Conservation (phyloP, 2,797 vertebrate species). For the Leucoraja ocellata region DNA sequence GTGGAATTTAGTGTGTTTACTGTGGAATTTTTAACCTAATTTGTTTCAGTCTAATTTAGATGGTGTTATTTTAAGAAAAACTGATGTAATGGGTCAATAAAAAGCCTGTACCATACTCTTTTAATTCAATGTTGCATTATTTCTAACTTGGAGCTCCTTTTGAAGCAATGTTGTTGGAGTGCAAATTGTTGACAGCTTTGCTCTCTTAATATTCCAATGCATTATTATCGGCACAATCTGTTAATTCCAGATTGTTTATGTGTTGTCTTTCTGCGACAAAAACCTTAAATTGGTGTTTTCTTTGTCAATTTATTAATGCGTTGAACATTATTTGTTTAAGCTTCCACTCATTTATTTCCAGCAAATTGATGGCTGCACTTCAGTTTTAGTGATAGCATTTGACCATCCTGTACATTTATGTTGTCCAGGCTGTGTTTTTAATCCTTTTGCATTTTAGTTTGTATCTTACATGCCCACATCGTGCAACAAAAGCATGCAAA, state of each 20-base stretch:
- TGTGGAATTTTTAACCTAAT: background rate
- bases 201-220: background rate
- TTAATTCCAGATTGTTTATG: background rate
- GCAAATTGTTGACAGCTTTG: background rate
- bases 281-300: background rate
- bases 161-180: background rate
- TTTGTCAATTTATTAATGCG: background rate
- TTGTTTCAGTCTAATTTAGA: background rate
- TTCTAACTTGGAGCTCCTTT: background rate
- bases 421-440: background rate
- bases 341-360: background rate
- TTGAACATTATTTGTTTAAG: background rate
- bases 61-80: background rate
- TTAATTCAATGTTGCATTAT: background rate
- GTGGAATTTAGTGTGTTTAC: background rate
- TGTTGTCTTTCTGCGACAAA: background rate
- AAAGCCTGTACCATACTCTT: background rate
- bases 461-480: too few species aligned
- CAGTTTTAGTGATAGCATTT: background rate
- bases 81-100: background rate
- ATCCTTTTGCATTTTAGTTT: background rate
- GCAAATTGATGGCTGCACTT: background rate
- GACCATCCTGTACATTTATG: background rate
- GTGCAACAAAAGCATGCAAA: background rate
- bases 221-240: background rate